Evolutionary conservation across 2,888 invertebrate species (phyloP).

Genomic region (Cephus pulcher): DNA sequence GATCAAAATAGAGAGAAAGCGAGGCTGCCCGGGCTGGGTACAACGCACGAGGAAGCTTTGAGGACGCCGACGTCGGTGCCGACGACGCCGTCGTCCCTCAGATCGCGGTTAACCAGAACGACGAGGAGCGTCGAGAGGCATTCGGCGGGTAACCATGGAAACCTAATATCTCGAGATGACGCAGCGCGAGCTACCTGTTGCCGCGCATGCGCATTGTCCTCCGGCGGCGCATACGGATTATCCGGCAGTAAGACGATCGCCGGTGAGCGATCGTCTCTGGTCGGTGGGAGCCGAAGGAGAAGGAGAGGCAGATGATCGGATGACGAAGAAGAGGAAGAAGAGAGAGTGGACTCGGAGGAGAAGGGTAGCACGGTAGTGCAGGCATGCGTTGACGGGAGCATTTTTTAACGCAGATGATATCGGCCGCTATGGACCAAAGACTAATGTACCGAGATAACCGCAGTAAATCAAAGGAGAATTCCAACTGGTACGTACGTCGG

Average conservation of each 20-base stretch:
- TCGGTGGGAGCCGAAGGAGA: background rate
- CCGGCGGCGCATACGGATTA: background rate
- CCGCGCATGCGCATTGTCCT: background rate
- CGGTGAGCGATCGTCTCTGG: conserved; percentile 16
- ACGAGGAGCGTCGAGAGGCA: background rate
- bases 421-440: conserved; percentile 49
- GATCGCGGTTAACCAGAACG: background rate
- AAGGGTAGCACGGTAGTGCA: conserved; percentile 48
- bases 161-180: background rate
- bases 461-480: conserved; percentile 51
- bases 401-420: conserved; percentile 59
- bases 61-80: background rate
- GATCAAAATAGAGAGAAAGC: conserved; percentile 7
- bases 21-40: too few species aligned
- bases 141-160: background rate
- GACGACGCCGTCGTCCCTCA: background rate
- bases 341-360: background rate
- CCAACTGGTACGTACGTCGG: background rate
- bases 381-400: conserved; percentile 53
- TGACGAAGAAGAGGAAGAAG: background rate
- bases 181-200: background rate
- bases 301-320: background rate
- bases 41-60: too few species aligned
- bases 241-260: conserved; percentile 15
- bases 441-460: conserved; percentile 58